Evolutionary conservation across 2,113 vertebrate genomes (phyloP).

Genomic region (Equus przewalskii): DNA sequence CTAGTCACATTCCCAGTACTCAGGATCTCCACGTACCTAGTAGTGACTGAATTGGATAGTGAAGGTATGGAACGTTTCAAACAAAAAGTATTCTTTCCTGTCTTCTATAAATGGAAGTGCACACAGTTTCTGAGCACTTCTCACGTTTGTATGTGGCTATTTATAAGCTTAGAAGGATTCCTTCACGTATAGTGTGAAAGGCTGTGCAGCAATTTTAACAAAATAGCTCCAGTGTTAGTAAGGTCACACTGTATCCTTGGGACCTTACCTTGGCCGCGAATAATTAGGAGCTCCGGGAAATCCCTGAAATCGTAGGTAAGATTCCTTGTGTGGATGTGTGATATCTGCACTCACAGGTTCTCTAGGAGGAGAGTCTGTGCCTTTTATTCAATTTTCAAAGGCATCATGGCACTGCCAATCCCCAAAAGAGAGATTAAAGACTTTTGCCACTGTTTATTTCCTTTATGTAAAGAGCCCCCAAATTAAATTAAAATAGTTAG

Average conservation of each 20-base stretch:
- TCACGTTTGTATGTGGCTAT: not conserved
- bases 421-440: not conserved
- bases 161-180: slow-evolving; percentile 16
- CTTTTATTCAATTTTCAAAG: not conserved
- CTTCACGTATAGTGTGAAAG: not conserved
- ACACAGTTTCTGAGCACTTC: not conserved
- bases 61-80: not conserved
- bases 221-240: not conserved
- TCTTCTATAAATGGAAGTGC: not conserved
- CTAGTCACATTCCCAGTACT: not conserved
- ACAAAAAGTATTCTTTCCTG: not conserved
- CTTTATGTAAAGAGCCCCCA: not conserved
- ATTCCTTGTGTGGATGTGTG: not conserved
- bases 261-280: not conserved
- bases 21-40: not conserved
- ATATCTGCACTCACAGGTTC: not conserved
- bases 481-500: slow-evolving; percentile 16
- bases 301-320: not conserved
- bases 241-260: not conserved
- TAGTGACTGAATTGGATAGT: not conserved
- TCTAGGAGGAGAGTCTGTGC: not conserved
- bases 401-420: not conserved
- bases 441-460: not conserved
- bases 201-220: not conserved
- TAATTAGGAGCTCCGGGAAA: not conserved